phyloP scores from a whole-genome alignment of 23 tunicate species.

The Trididemnum clinides region DNA sequence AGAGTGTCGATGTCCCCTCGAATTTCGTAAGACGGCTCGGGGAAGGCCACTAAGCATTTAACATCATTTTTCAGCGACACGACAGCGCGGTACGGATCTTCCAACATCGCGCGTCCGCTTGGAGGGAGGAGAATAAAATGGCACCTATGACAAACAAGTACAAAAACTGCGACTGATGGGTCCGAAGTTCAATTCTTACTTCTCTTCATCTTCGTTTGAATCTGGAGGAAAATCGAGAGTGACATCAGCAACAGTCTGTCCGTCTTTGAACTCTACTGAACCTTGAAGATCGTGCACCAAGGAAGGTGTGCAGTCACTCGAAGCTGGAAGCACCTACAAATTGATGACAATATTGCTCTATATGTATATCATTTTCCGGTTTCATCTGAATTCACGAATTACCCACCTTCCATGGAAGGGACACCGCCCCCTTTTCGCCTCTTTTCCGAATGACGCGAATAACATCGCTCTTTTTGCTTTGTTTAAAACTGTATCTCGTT shows the following conservation, averaged over 20 bases:
- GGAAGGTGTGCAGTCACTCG: conserved; percentile 41
- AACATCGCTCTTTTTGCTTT: conserved; percentile 56
- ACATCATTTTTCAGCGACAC: conserved; percentile 67
- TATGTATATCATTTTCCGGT: no score
- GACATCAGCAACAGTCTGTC: conserved; percentile 74
- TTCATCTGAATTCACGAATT: no score
- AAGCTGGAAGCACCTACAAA: no score
- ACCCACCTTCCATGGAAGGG: conserved; percentile 88
- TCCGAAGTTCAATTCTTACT: conserved; percentile 14
- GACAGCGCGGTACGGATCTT: conserved; percentile 72
- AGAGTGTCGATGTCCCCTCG: conserved; percentile 80
- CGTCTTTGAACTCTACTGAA: conserved; percentile 80
- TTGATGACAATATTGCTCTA: no score
- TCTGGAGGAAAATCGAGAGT: conserved; percentile 71
- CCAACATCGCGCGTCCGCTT: conserved; percentile 75
- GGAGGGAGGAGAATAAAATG: conserved; percentile 74
- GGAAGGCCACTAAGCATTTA: conserved; percentile 55
- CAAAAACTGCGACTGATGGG: background rate
- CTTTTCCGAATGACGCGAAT: conserved; percentile 63
- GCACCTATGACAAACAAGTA: conserved; percentile 6
- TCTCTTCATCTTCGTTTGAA: conserved; percentile 75
- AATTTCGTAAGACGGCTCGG: conserved; percentile 57
- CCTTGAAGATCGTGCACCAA: conserved; percentile 81
- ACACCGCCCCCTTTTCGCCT: conserved; percentile 75
- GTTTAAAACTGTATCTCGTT: conserved; percentile 58